phyloP scores from a whole-genome alignment of 2,113 vertebrate species.

The Catharus fuscescens region DNA sequence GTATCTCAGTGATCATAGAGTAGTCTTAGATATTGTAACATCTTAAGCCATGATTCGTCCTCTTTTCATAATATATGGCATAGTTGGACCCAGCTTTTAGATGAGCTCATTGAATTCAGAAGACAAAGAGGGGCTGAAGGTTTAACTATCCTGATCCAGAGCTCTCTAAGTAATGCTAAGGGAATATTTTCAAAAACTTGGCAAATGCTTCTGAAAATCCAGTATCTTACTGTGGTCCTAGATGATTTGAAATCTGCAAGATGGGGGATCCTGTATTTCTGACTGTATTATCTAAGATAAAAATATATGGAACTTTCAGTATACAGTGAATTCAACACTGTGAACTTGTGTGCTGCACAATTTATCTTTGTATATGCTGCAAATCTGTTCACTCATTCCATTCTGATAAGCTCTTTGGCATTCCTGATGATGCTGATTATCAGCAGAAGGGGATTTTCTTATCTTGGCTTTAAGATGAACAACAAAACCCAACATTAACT shows the following conservation, averaged over 20 bases:
- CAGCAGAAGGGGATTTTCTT: slow-evolving; percentile 4
- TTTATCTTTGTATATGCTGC: background rate
- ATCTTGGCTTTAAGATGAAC: background rate
- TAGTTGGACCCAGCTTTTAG: background rate
- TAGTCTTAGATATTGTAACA: background rate
- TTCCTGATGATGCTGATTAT: background rate
- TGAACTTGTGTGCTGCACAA: background rate
- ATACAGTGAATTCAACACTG: background rate
- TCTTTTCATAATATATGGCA: background rate
- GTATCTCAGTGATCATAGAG: background rate
- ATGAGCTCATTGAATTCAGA: background rate
- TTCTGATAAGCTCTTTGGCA: background rate
- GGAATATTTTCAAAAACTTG: background rate
- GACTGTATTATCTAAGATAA: background rate
- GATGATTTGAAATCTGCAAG: background rate
- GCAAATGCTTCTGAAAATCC: background rate
- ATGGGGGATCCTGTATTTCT: background rate
- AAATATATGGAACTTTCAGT: background rate
- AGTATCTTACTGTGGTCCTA: background rate
- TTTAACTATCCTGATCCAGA: background rate
- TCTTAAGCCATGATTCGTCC: background rate
- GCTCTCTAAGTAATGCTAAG: background rate
- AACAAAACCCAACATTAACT: background rate
- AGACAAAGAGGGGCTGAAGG: background rate
- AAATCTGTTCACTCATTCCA: background rate